Evolutionary conservation across 2,113 vertebrate species (phyloP).

Genomic region (Peromyscus leucopus): DNA sequence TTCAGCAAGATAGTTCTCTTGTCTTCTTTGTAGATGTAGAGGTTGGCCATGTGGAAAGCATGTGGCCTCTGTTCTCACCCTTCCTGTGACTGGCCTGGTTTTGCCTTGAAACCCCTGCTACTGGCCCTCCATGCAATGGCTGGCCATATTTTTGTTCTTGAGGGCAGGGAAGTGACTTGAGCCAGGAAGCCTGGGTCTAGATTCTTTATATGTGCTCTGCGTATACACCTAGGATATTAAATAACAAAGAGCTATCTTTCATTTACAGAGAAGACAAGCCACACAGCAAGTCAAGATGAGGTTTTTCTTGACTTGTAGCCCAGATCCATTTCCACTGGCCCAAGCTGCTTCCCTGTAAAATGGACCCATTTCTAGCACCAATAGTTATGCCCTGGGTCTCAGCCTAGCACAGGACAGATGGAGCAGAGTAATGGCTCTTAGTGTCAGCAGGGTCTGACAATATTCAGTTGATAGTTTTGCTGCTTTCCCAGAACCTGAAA

Average conservation of each 20-base stretch:
- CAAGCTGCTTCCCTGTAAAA: conserved; percentile 8
- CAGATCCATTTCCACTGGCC: neutral
- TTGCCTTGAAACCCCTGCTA: conserved; percentile 27
- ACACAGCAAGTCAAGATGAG: neutral
- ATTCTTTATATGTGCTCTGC: conserved; percentile 38
- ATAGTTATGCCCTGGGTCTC: conserved; percentile 15
- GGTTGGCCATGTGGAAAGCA: conserved; percentile 24
- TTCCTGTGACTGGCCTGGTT: conserved; percentile 50
- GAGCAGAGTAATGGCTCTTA: neutral
- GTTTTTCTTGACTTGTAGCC: conserved; percentile 32
- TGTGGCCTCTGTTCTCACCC: conserved; percentile 19
- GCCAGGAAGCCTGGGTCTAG: conserved; percentile 41
- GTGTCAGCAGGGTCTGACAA: conserved; percentile 24
- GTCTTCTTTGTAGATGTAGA: conserved; percentile 44
- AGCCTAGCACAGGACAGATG: neutral
- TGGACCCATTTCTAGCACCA: conserved; percentile 19
- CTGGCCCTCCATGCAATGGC: neutral
- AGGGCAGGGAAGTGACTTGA: neutral
- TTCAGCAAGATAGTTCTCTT: conserved; percentile 51
- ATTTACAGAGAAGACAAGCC: conserved; percentile 38
- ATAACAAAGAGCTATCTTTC: conserved; percentile 38
- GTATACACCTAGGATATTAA: conserved; percentile 45
- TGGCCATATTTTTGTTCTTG: conserved; percentile 50
- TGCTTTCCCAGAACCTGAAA: conserved; percentile 54
- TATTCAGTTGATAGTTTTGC: conserved; percentile 36